Conservation (phyloP, 2,113 vertebrate genomes). For the Heloderma charlesbogerti region DNA sequence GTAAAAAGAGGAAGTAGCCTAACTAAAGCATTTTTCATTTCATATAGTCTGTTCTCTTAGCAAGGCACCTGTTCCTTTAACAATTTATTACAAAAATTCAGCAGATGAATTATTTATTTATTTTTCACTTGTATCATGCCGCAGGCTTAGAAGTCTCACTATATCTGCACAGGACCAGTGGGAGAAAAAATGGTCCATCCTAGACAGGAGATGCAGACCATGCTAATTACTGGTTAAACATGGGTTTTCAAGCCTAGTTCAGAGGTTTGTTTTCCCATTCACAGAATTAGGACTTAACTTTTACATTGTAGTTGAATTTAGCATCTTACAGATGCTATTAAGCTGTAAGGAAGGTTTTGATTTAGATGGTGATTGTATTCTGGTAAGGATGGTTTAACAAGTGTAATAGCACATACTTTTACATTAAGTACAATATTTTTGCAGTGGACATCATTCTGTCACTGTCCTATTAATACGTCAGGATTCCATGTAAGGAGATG, state of each 20-base stretch:
- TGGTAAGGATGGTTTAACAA: slow-evolving; percentile 16
- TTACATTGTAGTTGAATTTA: not conserved
- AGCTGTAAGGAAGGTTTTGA: not conserved
- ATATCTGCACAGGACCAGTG: not conserved
- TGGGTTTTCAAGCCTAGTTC: not conserved
- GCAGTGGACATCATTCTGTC: not conserved
- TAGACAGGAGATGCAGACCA: not conserved
- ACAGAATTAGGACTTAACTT: not conserved
- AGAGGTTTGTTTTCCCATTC: not conserved
- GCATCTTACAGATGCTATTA: not conserved
- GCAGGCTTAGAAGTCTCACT: not conserved
- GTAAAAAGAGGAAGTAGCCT: not conserved
- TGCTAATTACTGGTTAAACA: not conserved
- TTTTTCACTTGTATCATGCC: not conserved
- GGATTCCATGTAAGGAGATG: not conserved
- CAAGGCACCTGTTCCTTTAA: not conserved
- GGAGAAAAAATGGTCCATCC: not conserved
- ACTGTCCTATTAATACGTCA: not conserved
- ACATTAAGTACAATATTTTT: not conserved
- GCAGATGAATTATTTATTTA: not conserved
- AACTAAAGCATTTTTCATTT: not conserved
- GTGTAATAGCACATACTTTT: not conserved
- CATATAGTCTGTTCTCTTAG: not conserved
- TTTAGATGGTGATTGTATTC: slow-evolving; percentile 11
- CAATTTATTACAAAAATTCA: not conserved